phyloP scores from a whole-genome alignment of 2,888 invertebrate species.

The Athripsodes cinereus region DNA sequence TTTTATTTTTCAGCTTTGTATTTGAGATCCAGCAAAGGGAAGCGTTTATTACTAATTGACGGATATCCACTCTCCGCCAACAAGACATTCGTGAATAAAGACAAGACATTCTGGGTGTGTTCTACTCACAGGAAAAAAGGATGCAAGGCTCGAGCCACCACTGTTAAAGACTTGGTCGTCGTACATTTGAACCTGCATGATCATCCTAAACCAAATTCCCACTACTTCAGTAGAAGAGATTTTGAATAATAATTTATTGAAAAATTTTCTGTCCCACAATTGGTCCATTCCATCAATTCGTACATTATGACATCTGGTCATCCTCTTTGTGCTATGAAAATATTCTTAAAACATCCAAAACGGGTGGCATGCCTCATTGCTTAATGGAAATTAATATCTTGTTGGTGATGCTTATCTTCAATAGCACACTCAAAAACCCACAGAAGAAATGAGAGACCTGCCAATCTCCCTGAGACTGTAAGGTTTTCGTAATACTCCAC shows the following conservation, averaged over 20 bases:
- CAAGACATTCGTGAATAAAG: neutral
- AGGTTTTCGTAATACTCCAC: no score
- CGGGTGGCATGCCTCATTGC: no score
- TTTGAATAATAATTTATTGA: neutral
- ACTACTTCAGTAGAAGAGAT: neutral
- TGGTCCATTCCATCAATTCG: no score
- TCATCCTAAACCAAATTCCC: neutral
- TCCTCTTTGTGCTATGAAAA: no score
- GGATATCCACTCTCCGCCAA: neutral
- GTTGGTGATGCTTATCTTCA: no score
- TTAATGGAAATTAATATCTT: no score
- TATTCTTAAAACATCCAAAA: no score
- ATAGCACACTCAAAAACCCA: no score
- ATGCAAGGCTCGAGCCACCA: neutral
- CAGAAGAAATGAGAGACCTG: no score
- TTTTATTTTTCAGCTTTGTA: neutral
- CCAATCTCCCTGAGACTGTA: no score
- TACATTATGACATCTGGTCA: no score
- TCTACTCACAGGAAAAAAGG: slow-evolving; percentile 1
- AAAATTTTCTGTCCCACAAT: no score
- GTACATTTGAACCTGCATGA: neutral
- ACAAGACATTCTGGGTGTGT: neutral
- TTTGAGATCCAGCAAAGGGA: neutral
- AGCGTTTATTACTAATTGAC: neutral
- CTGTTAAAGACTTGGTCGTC: neutral